Conservation (phyloP, 2,888 invertebrate genomes). For the Eilema sororculum region DNA sequence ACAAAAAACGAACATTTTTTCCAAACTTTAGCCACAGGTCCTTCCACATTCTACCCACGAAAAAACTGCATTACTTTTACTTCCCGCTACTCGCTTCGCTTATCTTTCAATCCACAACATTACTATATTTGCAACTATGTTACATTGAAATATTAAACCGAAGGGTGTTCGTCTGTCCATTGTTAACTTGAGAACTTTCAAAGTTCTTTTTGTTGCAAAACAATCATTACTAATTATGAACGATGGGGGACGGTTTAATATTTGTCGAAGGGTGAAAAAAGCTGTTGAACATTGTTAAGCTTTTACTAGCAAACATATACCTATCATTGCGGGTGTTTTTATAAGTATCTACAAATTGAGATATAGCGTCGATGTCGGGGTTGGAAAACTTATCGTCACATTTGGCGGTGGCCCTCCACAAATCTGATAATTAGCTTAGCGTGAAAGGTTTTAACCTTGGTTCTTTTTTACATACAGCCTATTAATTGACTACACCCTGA, state of each 20-base stretch:
- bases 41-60: too few species aligned
- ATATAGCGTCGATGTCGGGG: too few species aligned
- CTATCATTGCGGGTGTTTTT: constrained; percentile 3
- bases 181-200: constrained; percentile 70
- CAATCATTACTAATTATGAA: constrained; percentile 64
- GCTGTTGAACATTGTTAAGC: constrained; percentile 15
- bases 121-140: constrained; percentile 52
- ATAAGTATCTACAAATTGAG: neutral
- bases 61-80: neutral
- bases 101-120: constrained; percentile 28
- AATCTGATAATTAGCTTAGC: too few species aligned
- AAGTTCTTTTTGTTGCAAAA: constrained; percentile 65
- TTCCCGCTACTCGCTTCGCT: constrained; percentile 19
- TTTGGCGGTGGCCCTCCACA: too few species aligned
- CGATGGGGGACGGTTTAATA: constrained; percentile 40
- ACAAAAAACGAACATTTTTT: too few species aligned
- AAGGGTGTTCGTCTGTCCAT: constrained; percentile 71
- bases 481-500: too few species aligned
- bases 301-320: constrained; percentile 3
- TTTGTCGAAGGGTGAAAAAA: constrained; percentile 16
- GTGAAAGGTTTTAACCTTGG: too few species aligned
- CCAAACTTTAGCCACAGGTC: too few species aligned
- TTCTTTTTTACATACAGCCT: too few species aligned
- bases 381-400: too few species aligned
- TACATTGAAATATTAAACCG: constrained; percentile 77